Evolutionary conservation across 2,113 vertebrate genomes (phyloP).

Genomic region (Cariama cristata): DNA sequence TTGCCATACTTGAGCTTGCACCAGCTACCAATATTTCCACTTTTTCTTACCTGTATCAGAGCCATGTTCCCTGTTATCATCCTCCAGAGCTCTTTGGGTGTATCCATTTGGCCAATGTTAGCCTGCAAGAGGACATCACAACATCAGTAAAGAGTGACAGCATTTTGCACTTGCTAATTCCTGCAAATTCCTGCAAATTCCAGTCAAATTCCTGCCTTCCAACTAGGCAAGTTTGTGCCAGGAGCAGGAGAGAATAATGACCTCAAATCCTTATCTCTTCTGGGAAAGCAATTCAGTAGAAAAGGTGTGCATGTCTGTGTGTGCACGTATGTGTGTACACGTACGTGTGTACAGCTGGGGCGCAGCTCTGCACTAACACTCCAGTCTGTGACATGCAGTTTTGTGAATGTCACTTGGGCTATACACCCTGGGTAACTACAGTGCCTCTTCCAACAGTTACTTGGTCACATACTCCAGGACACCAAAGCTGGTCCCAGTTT

Average conservation of each 20-base stretch:
- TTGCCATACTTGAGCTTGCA: background rate
- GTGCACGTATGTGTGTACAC: fast-evolving
- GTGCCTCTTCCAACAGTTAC: background rate
- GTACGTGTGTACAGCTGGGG: background rate
- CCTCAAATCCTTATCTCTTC: background rate
- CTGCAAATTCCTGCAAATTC: no score
- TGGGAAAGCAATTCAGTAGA: fast-evolving
- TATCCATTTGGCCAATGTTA: slow-evolving; percentile 98
- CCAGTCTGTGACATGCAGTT: background rate
- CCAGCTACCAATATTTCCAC: background rate
- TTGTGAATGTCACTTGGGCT: background rate
- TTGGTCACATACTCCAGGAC: background rate
- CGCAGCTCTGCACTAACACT: background rate
- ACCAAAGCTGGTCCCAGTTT: background rate
- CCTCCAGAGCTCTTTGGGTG: slow-evolving; percentile 94
- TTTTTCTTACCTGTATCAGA: slow-evolving; percentile 89
- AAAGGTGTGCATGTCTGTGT: fast-evolving
- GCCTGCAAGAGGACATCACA: slow-evolving; percentile 76
- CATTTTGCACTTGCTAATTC: background rate
- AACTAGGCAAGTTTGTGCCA: background rate
- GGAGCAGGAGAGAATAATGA: background rate
- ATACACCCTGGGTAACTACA: no score
- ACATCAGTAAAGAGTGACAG: background rate
- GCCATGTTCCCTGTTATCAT: slow-evolving; percentile 98
- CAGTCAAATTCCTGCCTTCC: background rate